Evolutionary conservation across 2,888 invertebrate genomes (phyloP).

Genomic region (Acronicta psi): DNA sequence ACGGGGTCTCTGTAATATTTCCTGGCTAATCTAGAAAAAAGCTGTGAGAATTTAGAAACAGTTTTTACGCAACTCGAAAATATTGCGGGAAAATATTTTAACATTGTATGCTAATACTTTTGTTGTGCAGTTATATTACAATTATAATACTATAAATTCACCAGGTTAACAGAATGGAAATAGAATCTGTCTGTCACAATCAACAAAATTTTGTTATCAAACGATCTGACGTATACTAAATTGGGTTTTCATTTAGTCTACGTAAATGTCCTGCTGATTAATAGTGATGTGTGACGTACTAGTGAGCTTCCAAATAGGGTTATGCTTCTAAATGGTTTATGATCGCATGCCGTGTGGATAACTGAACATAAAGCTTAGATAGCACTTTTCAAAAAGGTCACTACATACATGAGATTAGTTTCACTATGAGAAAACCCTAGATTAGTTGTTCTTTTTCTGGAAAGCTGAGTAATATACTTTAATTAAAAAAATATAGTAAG

Average conservation of each 20-base stretch:
- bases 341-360: too few relatives aligned
- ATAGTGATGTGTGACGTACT: too few relatives aligned
- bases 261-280: too few relatives aligned
- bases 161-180: not conserved
- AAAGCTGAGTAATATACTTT: too few relatives aligned
- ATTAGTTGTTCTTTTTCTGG: too few relatives aligned
- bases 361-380: too few relatives aligned
- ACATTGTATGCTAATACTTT: not conserved
- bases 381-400: too few relatives aligned
- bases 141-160: not conserved
- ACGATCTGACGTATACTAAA: not conserved
- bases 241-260: not conserved
- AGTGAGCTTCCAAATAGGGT: too few relatives aligned
- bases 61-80: conserved; percentile 12
- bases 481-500: too few relatives aligned
- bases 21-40: conserved; percentile 39
- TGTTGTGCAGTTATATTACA: not conserved
- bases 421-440: too few relatives aligned
- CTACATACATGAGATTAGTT: too few relatives aligned
- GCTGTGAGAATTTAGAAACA: conserved; percentile 28
- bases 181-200: not conserved
- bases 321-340: too few relatives aligned
- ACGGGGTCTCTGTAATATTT: conserved; percentile 32
- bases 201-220: not conserved
- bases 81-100: conserved; percentile 5